phyloP scores from a whole-genome alignment of 2,797 vertebrate genomes.

The Gymnodraco acuticeps region DNA sequence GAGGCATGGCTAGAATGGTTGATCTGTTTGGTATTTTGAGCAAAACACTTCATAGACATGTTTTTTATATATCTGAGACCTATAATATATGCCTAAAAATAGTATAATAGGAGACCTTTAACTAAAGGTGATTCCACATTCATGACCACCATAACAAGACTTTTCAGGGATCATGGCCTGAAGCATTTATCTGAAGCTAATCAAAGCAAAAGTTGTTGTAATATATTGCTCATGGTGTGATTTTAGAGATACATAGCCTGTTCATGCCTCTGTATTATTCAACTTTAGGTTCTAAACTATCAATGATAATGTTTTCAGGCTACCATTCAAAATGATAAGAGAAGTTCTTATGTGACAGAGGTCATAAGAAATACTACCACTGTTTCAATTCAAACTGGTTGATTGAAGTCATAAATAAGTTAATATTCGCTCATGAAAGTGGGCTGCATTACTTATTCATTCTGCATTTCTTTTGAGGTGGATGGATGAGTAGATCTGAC shows the following conservation, averaged over 20 bases:
- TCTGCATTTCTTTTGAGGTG: conserved; percentile 32
- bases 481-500: conserved; percentile 45
- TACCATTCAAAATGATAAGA: neutral
- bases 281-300: neutral
- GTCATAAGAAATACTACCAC: conserved; percentile 9
- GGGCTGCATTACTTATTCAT: conserved; percentile 43
- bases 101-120: too few species aligned
- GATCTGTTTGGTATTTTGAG: too few species aligned
- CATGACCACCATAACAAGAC: too few species aligned
- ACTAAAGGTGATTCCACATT: neutral
- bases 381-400: conserved; percentile 11
- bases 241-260: neutral
- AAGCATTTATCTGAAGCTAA: neutral
- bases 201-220: neutral
- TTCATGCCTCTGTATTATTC: neutral
- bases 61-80: too few species aligned
- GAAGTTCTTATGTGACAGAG: conserved; percentile 8
- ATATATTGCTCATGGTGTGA: neutral
- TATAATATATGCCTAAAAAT: too few species aligned
- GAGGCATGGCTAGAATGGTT: too few species aligned
- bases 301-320: neutral
- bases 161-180: neutral
- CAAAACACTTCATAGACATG: too few species aligned
- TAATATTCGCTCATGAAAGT: conserved; percentile 34
- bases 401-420: conserved; percentile 42